Evolutionary conservation across 30 jellyfish, hydroid and myxozoan species (phyloP).

Genomic region (Nemopilema nomurai): DNA sequence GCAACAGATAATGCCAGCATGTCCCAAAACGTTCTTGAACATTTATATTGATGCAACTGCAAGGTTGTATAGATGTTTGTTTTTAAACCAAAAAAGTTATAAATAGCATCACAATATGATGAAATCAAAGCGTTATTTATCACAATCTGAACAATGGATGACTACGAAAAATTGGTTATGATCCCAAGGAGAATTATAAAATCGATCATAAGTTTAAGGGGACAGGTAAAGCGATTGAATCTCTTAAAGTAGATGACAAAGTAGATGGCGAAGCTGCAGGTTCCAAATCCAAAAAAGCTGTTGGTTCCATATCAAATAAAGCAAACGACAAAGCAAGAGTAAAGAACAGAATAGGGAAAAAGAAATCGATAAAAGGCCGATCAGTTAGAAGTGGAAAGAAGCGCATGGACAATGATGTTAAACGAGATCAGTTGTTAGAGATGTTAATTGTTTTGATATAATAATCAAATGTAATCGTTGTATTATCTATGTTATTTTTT

Average conservation of each 20-base stretch:
- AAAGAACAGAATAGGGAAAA: neutral
- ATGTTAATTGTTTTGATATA: constrained; percentile 8
- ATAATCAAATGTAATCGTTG: neutral
- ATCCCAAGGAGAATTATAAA: neutral
- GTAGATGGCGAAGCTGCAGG: neutral
- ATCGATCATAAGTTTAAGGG: neutral
- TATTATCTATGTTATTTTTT: neutral
- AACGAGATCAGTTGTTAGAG: constrained; percentile 4
- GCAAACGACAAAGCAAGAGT: neutral
- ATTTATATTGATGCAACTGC: constrained; percentile 27
- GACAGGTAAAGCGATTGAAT: neutral
- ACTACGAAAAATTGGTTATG: neutral
- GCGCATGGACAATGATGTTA: neutral
- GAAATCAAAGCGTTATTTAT: neutral
- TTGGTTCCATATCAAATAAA: too few relatives aligned
- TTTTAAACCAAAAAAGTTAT: constrained; percentile 1
- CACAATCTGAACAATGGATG: constrained; percentile 3
- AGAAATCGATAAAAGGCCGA: constrained; percentile 1
- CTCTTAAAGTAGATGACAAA: neutral
- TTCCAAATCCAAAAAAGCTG: neutral
- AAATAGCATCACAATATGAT: neutral
- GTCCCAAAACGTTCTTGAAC: constrained; percentile 1
- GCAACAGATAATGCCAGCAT: constrained; percentile 19
- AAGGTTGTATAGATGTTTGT: constrained; percentile 19
- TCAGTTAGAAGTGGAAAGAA: neutral